Conservation (phyloP, 2,797 vertebrate genomes). For the Antrozous pallidus region DNA sequence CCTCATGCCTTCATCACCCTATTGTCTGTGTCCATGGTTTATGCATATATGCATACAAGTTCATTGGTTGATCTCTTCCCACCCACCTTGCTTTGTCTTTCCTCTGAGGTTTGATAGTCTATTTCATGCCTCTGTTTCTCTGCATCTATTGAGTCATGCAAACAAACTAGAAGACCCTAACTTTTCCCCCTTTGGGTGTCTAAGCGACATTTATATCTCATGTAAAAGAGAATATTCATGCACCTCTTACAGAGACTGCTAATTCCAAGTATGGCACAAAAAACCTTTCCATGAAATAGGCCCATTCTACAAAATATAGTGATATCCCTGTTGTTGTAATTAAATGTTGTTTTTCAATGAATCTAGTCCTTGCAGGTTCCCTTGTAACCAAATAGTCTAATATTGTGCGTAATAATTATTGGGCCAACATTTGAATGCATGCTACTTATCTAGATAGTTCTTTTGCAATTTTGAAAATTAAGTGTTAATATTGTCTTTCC, state of each 20-base stretch:
- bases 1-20: too few species aligned
- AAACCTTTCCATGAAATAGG: not conserved
- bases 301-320: conserved; percentile 1
- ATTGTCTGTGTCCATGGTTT: too few species aligned
- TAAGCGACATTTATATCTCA: not conserved
- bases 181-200: not conserved
- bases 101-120: too few species aligned
- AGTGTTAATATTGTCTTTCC: conserved; percentile 27
- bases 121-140: too few species aligned
- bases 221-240: not conserved
- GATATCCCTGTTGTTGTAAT: conserved; percentile 53
- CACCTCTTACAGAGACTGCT: not conserved
- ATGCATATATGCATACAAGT: too few species aligned
- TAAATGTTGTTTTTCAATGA: conserved; percentile 55
- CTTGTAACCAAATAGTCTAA: conserved; percentile 54
- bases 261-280: not conserved
- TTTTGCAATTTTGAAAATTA: conserved; percentile 50
- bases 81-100: too few species aligned
- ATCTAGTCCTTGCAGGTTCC: conserved; percentile 22
- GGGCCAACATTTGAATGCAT: conserved; percentile 31
- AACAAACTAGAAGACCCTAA: conserved; percentile 33
- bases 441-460: not conserved
- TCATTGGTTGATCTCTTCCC: too few species aligned
- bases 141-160: not conserved
- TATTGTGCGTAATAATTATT: conserved; percentile 45